Percentiles rank a stretch among this genome's conserved stretches.
Conservation (phyloP, 2,888 invertebrate genomes). For the Marasmarcha lunaedactyla region DNA sequence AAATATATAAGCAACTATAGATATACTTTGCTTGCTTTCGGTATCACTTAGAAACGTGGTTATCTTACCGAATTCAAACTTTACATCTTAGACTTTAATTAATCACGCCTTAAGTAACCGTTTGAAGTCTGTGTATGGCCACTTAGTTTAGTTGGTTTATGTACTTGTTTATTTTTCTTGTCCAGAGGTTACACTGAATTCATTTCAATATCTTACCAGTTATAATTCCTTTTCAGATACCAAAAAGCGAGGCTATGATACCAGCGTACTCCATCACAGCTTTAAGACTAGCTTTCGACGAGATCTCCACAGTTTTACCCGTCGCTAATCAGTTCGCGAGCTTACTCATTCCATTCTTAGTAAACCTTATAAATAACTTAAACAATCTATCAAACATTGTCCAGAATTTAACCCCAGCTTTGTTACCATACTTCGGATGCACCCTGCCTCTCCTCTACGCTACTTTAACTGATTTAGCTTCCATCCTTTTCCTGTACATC, state of each 20-base stretch:
- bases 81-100: no score
- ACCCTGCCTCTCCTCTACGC: conserved; percentile 51
- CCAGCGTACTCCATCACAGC: conserved; percentile 56
- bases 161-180: no score
- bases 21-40: no score
- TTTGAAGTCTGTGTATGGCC: no score
- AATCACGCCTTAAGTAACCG: no score
- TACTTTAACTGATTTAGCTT: conserved; percentile 52
- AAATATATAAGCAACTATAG: no score
- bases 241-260: conserved; percentile 45
- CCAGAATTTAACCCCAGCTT: conserved; percentile 52
- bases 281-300: conserved; percentile 49
- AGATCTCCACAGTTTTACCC: conserved; percentile 47
- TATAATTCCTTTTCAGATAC: conserved; percentile 31
- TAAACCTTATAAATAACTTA: conserved; percentile 54
- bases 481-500: conserved; percentile 52
- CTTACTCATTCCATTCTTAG: conserved; percentile 47
- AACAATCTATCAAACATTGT: conserved; percentile 58
- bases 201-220: no score
- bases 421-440: conserved; percentile 55
- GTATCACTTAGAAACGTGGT: no score
- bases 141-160: no score
- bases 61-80: no score
- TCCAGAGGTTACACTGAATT: no score
- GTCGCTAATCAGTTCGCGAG: conserved; percentile 51